Base-by-base conservation (phyloP, 2,888 invertebrate species). In the Drosophila austrosaltans region DNA sequence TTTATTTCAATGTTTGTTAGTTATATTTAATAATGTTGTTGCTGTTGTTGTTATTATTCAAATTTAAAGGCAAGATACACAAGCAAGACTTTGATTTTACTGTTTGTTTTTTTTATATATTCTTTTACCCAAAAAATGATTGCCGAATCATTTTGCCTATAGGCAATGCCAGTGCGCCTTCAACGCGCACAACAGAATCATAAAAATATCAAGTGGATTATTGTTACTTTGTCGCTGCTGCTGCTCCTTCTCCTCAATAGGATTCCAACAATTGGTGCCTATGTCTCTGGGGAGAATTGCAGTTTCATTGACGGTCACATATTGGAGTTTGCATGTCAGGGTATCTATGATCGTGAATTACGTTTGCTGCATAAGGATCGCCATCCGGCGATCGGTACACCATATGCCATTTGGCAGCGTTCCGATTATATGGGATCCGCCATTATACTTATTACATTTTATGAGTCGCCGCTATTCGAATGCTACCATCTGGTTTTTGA, bases 101-200 rank as follows among this genome's bases (percentile, higher is more conserved):
- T 53, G 59, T 53, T 58, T 53, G 59, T 53, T 58, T 53, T 20
- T 42, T 61, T 60, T 69, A 56, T 40, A 58, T 72, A 59, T 58
- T 76, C 66, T 66, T 58, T 53, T 63, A 69, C 44, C 48, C 62
- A 60, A 82, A 78, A 80, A 80, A 82, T 82, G 82, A 78, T 78
- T 77, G 60, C 58, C 56, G 70, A 72, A 78, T 77, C 79, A 73
- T 79, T 73, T 66, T 74, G 78, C 76, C 78, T 75, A 66, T 85
- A 82, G 86, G 82, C 77, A 83, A 82, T 82, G 82, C 79, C 75
- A 82, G 81, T 82, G 73, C 77, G 83, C 79, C 68, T 72, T 57
- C 72, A 68, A 53, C 61, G 57, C 65, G 59, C 79, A 77, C 73
- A 20, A 63, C 63, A 67, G 54, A 56, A 58, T 68, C 82, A 72